A percentile compares a stretch with the other conserved stretches of the same genome.
Conservation (phyloP, 1,140 invertebrate genomes). For the Brachionus asplanchnoidis region DNA sequence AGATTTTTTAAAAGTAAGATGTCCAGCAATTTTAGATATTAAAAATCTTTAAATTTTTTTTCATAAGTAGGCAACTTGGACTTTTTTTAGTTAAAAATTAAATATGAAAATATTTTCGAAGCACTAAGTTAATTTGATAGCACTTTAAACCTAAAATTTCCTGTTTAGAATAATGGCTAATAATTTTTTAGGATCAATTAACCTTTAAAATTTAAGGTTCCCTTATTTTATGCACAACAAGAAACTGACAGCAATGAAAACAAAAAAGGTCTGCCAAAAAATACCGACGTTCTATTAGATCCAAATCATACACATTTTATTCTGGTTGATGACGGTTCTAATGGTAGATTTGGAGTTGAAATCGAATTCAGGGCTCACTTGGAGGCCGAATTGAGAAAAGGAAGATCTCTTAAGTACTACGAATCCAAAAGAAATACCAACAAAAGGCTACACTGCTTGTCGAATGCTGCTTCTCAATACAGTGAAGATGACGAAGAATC, state of each 20-base stretch:
- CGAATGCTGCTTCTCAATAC: constrained; percentile 91
- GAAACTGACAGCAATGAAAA: not conserved
- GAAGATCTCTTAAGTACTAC: constrained; percentile 48
- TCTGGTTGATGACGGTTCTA: constrained; percentile 56
- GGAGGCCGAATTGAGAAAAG: constrained; percentile 43
- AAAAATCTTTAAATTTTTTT: too few species aligned
- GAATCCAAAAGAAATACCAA: constrained; percentile 65
- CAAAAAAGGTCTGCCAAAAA: constrained; percentile 7
- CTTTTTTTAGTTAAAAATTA: too few species aligned
- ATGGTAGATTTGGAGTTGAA: constrained; percentile 52
- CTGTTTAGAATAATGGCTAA: too few species aligned
- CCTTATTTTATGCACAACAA: constrained; percentile 35
- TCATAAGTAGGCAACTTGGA: too few species aligned
- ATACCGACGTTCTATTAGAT: constrained; percentile 48
- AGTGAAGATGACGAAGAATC: constrained; percentile 89
- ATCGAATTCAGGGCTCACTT: constrained; percentile 52
- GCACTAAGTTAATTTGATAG: not conserved
- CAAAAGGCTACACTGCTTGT: constrained; percentile 63
- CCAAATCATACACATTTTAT: constrained; percentile 59
- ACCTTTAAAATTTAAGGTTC: constrained; percentile 12
- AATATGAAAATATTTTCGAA: too few species aligned
- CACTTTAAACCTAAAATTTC: not conserved
- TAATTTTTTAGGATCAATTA: not conserved
- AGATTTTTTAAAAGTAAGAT: too few species aligned
- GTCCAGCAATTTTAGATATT: too few species aligned